A percentile compares a stretch with the other conserved stretches of the same genome.
Evolutionary conservation across 1,140 invertebrate species (phyloP).

Genomic region (Lepidurus packardi): DNA sequence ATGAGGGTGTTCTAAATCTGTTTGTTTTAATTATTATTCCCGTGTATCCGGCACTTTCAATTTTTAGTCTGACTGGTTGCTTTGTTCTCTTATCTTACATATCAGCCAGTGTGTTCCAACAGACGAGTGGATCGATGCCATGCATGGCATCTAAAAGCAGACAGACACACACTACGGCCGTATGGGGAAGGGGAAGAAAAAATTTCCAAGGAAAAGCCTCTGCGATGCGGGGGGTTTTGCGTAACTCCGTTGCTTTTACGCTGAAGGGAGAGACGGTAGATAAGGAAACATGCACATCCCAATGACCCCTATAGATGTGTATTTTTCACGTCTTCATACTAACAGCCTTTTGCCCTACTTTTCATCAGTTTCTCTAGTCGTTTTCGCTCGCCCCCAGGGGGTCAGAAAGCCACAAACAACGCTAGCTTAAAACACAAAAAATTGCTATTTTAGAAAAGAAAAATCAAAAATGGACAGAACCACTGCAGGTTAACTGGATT

Average conservation of each 20-base stretch:
- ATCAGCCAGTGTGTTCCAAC: background rate
- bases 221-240: background rate
- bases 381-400: background rate
- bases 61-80: too few species aligned
- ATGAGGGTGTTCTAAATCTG: too few species aligned
- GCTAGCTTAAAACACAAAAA: background rate
- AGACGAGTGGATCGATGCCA: background rate
- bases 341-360: slow-evolving; percentile 23
- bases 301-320: background rate
- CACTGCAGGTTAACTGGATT: too few species aligned
- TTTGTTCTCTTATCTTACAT: background rate
- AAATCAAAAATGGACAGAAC: background rate
- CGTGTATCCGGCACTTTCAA: too few species aligned
- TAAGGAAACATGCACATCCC: background rate
- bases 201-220: background rate
- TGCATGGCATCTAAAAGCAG: background rate
- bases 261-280: background rate
- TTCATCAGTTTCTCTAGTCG: slow-evolving; percentile 10
- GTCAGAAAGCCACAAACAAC: background rate
- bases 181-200: background rate
- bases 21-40: too few species aligned
- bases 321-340: background rate
- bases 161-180: background rate
- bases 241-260: background rate
- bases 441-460: too few species aligned